phyloP scores from a whole-genome alignment of 2,113 vertebrate genomes.

The Nannospalax galili region DNA sequence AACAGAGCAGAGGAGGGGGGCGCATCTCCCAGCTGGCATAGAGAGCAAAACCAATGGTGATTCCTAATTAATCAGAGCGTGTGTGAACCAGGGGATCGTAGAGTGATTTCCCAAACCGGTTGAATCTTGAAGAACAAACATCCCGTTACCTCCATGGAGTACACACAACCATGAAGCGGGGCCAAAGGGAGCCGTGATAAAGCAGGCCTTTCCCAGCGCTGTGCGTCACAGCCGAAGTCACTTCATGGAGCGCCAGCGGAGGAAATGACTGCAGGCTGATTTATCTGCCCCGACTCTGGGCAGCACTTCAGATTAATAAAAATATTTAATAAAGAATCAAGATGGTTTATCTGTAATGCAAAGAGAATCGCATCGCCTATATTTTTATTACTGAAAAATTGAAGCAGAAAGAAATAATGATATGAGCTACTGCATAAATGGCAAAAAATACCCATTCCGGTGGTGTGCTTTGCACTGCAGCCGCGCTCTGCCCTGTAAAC shows the following conservation, averaged over 20 bases:
- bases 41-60: accelerated
- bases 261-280: conserved; percentile 74
- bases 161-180: accelerated
- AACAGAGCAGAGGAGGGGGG: background rate
- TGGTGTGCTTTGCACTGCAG: conserved; percentile 60
- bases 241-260: conserved; percentile 75
- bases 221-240: conserved; percentile 53
- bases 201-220: conserved; percentile 49
- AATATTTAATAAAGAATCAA: conserved; percentile 87
- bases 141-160: accelerated
- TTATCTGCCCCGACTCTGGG: conserved; percentile 76
- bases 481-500: conserved; percentile 83
- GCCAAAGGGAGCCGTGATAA: conserved; percentile 10
- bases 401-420: conserved; percentile 82
- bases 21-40: accelerated
- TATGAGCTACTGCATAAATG: conserved; percentile 83
- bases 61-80: accelerated
- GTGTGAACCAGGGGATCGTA: background rate
- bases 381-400: conserved; percentile 86
- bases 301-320: conserved; percentile 85
- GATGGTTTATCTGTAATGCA: conserved; percentile 84
- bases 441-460: conserved; percentile 80
- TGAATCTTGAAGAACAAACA: background rate
- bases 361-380: conserved; percentile 83
- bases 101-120: accelerated